Conservation (phyloP, 1,140 invertebrate genomes). For the Halyomorpha halys region DNA sequence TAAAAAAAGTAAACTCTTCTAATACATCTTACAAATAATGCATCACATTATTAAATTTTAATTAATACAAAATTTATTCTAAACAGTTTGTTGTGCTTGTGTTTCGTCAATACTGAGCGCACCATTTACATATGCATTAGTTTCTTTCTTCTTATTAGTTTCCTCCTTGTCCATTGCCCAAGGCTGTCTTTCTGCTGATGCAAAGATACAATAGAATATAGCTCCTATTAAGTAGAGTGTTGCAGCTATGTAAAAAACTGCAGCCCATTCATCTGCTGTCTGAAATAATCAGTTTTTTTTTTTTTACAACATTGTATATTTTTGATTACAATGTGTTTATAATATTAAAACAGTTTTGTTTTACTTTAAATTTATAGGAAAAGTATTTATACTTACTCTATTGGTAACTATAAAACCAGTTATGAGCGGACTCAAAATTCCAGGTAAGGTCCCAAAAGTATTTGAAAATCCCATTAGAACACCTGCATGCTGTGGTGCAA, state of each 20-base stretch:
- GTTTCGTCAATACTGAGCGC: too few species aligned
- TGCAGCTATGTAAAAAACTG: conserved; percentile 72
- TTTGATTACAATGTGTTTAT: too few species aligned
- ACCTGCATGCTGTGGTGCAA: conserved; percentile 69
- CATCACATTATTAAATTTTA: too few species aligned
- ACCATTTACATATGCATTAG: too few species aligned
- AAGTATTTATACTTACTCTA: conserved; percentile 42
- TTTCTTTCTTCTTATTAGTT: not conserved
- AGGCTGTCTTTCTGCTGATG: conserved; percentile 64
- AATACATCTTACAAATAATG: too few species aligned
- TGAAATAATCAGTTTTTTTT: conserved; percentile 34
- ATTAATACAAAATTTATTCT: too few species aligned
- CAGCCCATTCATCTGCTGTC: conserved; percentile 65
- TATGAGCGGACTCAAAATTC: conserved; percentile 71
- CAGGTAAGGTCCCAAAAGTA: conserved; percentile 74
- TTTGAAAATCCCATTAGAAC: conserved; percentile 79
- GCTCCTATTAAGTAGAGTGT: conserved; percentile 66
- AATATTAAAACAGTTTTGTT: too few species aligned
- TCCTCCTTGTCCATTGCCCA: conserved; percentile 50
- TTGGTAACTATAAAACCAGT: conserved; percentile 64
- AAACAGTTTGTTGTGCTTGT: too few species aligned
- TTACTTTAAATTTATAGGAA: not conserved
- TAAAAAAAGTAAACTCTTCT: too few species aligned
- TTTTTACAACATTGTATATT: too few species aligned
- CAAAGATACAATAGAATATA: conserved; percentile 65